Evolutionary conservation across 1,140 invertebrate genomes (phyloP).

Genomic region (Epicauta chinensis): DNA sequence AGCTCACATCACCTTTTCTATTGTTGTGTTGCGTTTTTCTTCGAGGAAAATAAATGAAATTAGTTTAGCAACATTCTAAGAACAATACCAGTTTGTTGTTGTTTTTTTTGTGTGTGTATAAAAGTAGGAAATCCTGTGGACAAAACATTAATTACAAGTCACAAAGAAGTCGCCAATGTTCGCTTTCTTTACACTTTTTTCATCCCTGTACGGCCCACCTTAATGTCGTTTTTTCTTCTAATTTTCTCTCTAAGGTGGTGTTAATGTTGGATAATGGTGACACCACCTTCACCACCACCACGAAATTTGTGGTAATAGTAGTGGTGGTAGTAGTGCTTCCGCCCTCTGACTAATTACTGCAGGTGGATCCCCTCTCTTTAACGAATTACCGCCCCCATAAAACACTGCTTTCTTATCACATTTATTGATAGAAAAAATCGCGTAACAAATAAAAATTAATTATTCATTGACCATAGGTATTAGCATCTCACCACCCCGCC

Average conservation of each 20-base stretch:
- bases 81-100: slow-evolving; percentile 3
- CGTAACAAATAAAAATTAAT: too few species aligned
- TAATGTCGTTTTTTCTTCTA: too few species aligned
- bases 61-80: slow-evolving; percentile 4
- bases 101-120: not conserved
- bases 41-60: not conserved
- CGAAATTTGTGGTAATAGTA: slow-evolving; percentile 5
- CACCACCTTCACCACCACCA: not conserved
- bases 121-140: slow-evolving; percentile 16
- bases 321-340: slow-evolving; percentile 18
- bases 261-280: slow-evolving; percentile 7
- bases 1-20: too few species aligned
- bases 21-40: too few species aligned
- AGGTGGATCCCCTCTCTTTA: slow-evolving; percentile 15
- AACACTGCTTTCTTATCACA: slow-evolving; percentile 1
- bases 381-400: slow-evolving; percentile 3
- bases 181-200: too few species aligned
- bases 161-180: slow-evolving; percentile 12
- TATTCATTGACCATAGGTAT: not conserved
- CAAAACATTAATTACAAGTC: slow-evolving; percentile 24
- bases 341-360: slow-evolving; percentile 26
- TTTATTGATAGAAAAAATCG: slow-evolving; percentile 2
- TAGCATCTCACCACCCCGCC: not conserved
- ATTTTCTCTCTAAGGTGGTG: too few species aligned
- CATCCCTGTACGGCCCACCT: too few species aligned